A percentile compares a stretch with the other conserved stretches of the same genome.
Evolutionary conservation across 2,797 vertebrate species (phyloP).

Genomic region (Acestrorhynchus altus): DNA sequence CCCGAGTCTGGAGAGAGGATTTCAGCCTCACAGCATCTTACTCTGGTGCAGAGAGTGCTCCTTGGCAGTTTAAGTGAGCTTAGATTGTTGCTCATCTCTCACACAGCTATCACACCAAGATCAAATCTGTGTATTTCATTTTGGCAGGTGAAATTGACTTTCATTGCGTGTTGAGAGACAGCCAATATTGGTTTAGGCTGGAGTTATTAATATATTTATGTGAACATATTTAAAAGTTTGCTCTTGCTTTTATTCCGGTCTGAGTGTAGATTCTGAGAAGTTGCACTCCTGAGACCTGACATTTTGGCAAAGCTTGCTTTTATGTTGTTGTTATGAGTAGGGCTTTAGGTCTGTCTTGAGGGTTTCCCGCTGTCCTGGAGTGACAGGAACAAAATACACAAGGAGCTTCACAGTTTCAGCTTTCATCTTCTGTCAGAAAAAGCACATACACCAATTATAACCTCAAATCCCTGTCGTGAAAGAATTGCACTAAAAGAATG

Average conservation of each 20-base stretch:
- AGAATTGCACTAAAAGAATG: neutral
- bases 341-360: neutral
- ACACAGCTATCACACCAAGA: neutral
- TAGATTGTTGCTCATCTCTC: neutral
- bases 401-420: neutral
- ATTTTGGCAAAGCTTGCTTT: neutral
- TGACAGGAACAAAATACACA: neutral
- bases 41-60: neutral
- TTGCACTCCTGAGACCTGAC: neutral
- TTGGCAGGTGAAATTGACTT: conserved; percentile 4
- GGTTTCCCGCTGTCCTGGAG: neutral
- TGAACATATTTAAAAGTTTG: conserved; percentile 1
- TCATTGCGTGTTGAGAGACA: neutral
- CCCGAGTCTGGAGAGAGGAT: conserved; percentile 19
- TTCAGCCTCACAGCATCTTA: conserved; percentile 8
- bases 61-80: neutral
- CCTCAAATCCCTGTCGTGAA: no score
- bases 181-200: neutral
- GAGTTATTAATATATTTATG: neutral
- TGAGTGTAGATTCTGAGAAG: neutral
- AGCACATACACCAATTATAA: no score
- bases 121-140: neutral
- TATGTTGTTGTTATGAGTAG: neutral
- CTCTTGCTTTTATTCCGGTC: neutral
- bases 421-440: neutral